phyloP scores from a whole-genome alignment of 2,113 vertebrate species.

The Salvator merianae region DNA sequence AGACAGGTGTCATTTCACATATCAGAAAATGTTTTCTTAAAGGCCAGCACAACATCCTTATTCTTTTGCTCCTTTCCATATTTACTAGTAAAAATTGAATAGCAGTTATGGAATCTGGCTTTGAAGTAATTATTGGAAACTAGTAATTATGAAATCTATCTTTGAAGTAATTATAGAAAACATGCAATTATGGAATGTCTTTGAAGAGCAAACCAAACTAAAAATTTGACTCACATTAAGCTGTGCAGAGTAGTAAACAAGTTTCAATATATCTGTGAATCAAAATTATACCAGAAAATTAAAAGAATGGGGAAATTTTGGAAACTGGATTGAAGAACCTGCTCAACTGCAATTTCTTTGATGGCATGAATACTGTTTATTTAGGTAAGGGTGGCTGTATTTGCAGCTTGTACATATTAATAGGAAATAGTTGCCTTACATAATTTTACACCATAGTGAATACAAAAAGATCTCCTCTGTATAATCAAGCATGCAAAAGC shows the following conservation, averaged over 20 bases:
- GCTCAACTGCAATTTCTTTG: no score
- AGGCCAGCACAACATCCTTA: slow-evolving; percentile 2
- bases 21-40: neutral
- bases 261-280: slow-evolving; percentile 50
- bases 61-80: slow-evolving; percentile 1
- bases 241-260: slow-evolving; percentile 28
- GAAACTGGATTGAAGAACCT: neutral
- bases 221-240: neutral
- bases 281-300: slow-evolving; percentile 28
- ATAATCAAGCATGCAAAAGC: no score
- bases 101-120: slow-evolving; percentile 9
- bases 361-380: no score
- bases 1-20: slow-evolving; percentile 18
- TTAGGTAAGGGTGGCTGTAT: neutral
- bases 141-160: no score
- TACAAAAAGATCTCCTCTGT: neutral
- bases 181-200: no score
- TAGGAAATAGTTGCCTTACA: neutral
- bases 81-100: neutral
- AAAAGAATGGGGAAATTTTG: slow-evolving; percentile 13
- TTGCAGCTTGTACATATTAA: neutral
- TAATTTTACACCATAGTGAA: neutral
- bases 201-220: neutral
- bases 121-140: neutral
- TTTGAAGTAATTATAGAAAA: no score